These are phyloP conservation scores for Poecilia velifera DNA, from an alignment of 2,797 vertebrate species.

Conservation along the genomic window DNA sequence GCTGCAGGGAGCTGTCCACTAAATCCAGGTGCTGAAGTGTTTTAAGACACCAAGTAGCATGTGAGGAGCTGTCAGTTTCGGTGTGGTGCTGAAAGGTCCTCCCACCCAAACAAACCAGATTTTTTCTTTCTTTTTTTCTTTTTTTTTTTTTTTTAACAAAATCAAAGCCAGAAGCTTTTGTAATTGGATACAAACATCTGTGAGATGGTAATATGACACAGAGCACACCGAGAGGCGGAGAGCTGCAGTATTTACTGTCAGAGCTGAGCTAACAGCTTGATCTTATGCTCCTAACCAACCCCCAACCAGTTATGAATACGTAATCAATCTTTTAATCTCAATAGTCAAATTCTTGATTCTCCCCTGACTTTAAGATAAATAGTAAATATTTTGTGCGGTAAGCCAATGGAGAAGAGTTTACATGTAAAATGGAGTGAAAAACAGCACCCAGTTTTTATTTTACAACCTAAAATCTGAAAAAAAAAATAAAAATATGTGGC, in stretches of 20 bases:
- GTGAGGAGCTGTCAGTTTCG: slow-evolving; percentile 35
- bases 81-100: slow-evolving; percentile 50
- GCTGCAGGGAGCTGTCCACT: slow-evolving; percentile 42
- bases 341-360: neutral
- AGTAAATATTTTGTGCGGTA: neutral
- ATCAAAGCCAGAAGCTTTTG: neutral
- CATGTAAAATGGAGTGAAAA: neutral
- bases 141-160: slow-evolving; percentile 5
- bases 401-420: neutral
- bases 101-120: neutral
- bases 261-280: slow-evolving; percentile 10
- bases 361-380: neutral
- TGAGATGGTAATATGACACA: neutral
- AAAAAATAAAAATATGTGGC: neutral
- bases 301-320: neutral
- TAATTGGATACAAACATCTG: neutral
- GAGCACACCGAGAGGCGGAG: neutral
- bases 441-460: neutral
- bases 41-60: neutral
- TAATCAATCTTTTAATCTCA: neutral
- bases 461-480: neutral
- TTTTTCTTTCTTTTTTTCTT: neutral
- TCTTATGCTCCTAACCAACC: neutral
- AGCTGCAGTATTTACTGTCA: slow-evolving; percentile 13
- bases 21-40: slow-evolving; percentile 49